Base-by-base conservation (phyloP, 2,113 vertebrate species). In the Taxidea taxus region DNA sequence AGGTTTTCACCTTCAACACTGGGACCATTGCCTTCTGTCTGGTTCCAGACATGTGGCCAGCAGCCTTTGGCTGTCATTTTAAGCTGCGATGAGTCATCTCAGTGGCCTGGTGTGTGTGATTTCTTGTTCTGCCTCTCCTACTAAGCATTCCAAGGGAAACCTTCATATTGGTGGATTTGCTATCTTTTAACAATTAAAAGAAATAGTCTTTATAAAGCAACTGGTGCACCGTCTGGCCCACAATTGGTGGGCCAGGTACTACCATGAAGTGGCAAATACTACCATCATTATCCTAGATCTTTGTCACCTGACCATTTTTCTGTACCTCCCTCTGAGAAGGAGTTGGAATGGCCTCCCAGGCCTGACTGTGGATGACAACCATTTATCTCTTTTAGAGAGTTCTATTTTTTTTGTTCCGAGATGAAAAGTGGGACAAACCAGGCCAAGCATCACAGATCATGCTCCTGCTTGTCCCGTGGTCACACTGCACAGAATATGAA, bases 401-500 rank as follows among this genome's bases (percentile, higher is more conserved):
- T 75, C 47, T 72, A 2, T 74, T 29, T 91, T 94, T 94, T 23
- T 58, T 47, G 2, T 70, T 75, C 6, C 27, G 54, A 54, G 25
- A 66, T n/a, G 37, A 77, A 78, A 87, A 81, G 16, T 54, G 39
- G 81, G 15, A 86, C 56, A 54, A 29, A 37, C 15, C 20, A 87
- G 62, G 18, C 7, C 29, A 13, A 20, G 15, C 44, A 51, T 84
- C 13, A 5, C n/a, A 10, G 56, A 13, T 54, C 81, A 23, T 44
- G 72, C 37, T 93, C 60, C 58, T 95, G 54, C 96, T 75, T 91
- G 92, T 83, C 64, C 6, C n/a, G 37, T 58, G 88, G 39, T 64
- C 88, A 80, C 14, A 25, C n/a, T 14, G 23, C 23, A 11, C 2
- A 49, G 82, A 87, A 86, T 49, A 23, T 47, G 56, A 23, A 37